These are phyloP conservation scores for Cerceris rybyensis DNA, from an alignment of 2,888 invertebrate species.

Conservation along the genomic window DNA sequence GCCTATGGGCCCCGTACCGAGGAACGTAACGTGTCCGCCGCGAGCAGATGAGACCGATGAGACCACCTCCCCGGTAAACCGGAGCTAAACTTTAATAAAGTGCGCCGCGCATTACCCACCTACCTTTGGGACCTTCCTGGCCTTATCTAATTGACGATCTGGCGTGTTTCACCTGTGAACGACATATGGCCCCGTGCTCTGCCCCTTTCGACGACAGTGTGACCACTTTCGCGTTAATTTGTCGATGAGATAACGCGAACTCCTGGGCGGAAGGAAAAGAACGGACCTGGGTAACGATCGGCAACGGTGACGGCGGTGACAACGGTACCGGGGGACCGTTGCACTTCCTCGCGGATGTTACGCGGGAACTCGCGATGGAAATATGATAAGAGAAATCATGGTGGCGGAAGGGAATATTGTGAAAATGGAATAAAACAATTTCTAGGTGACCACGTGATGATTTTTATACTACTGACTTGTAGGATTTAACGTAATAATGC, in stretches of 20 bases:
- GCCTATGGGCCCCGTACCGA: conserved; percentile 24
- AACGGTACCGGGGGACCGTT: conserved; percentile 19
- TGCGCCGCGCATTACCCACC: conserved; percentile 52
- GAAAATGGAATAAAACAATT: not conserved
- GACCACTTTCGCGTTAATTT: conserved; percentile 65
- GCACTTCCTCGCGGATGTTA: conserved; percentile 1
- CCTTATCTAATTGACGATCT: conserved; percentile 70
- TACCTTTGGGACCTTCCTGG: conserved; percentile 43
- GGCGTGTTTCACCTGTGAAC: conserved; percentile 74
- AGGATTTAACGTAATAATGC: no score
- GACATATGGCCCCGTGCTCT: conserved; percentile 68
- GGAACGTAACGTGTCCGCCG: conserved; percentile 30
- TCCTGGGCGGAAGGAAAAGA: conserved; percentile 23
- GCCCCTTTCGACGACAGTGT: conserved; percentile 59
- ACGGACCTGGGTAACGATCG: conserved; percentile 21
- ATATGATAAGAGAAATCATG: not conserved
- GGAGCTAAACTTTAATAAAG: conserved; percentile 68
- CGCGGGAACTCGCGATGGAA: not conserved
- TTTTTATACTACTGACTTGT: no score
- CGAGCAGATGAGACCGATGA: conserved; percentile 42
- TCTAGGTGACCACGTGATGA: no score
- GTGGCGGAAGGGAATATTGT: not conserved
- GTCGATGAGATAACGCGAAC: conserved; percentile 54
- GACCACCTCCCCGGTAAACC: conserved; percentile 50
- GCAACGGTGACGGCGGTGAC: conserved; percentile 32